These are phyloP conservation scores for Pseudeuparius sepicola DNA, from an alignment of 2,888 invertebrate species.

Conservation along the genomic window DNA sequence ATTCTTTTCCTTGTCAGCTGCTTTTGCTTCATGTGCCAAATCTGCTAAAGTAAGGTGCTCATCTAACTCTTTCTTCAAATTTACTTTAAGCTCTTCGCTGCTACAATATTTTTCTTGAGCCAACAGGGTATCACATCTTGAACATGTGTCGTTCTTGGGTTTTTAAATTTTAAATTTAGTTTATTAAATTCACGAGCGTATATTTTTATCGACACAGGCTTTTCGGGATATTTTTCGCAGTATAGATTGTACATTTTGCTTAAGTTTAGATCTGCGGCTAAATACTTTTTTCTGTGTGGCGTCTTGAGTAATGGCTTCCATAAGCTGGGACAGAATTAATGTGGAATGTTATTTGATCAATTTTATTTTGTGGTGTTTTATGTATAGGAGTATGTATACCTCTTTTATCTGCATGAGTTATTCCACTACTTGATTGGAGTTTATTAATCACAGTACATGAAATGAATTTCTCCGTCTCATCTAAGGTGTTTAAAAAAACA, in stretches of 20 bases:
- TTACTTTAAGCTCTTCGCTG: constrained; percentile 6
- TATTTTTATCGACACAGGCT: constrained; percentile 14
- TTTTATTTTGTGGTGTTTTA: constrained; percentile 13
- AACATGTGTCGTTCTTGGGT: constrained; percentile 15
- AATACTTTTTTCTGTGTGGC: constrained; percentile 14
- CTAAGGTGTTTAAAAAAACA: constrained; percentile 17
- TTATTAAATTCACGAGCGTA: constrained; percentile 10
- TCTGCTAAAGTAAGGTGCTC: constrained; percentile 9
- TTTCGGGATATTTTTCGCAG: constrained; percentile 11
- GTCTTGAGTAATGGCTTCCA: constrained; percentile 11
- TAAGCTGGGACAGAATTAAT: constrained; percentile 7
- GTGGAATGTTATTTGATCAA: constrained; percentile 10
- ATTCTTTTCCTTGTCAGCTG: constrained; percentile 4
- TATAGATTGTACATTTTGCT: constrained; percentile 11
- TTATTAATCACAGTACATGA: constrained; percentile 9
- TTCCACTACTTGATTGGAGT: constrained; percentile 7
- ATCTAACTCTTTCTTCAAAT: constrained; percentile 6
- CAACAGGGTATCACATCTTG: constrained; percentile 13
- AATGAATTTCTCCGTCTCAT: constrained; percentile 11
- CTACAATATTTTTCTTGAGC: constrained; percentile 11
- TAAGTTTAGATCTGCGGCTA: constrained; percentile 9
- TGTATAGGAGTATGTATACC: constrained; percentile 12
- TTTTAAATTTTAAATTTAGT: constrained; percentile 13
- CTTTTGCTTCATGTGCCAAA: constrained; percentile 9
- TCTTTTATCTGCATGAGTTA: constrained; percentile 12